Percentiles rank a stretch among this genome's conserved stretches.
Conservation (phyloP, 2,113 vertebrate genomes). For the Gymnorhina tibicen region DNA sequence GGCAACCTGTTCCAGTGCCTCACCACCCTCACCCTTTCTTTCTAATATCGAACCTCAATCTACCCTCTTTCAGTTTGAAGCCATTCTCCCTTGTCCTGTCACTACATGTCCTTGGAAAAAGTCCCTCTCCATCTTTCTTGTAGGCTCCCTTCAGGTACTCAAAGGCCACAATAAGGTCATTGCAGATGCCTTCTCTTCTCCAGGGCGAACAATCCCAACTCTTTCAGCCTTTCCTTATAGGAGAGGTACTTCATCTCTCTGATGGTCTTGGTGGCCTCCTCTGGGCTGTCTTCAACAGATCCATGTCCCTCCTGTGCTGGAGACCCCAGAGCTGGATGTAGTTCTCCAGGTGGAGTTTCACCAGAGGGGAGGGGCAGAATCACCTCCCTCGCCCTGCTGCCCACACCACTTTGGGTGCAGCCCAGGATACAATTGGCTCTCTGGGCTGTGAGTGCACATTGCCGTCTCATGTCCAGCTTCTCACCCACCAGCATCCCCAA, state of each 20-base stretch:
- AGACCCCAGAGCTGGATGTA: neutral
- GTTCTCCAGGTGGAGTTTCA: neutral
- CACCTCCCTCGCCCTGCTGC: neutral
- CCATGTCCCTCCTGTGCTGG: neutral
- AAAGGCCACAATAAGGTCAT: neutral
- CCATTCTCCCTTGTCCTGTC: neutral
- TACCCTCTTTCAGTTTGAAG: neutral
- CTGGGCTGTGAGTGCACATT: fast-evolving
- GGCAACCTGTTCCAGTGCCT: neutral
- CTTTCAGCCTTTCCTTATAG: neutral
- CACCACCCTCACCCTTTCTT: neutral
- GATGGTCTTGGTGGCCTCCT: neutral
- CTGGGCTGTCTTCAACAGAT: neutral
- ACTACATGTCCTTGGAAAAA: neutral
- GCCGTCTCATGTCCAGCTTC: neutral
- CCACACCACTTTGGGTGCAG: neutral
- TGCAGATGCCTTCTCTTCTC: neutral
- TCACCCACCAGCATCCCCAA: neutral
- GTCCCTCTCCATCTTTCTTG: neutral
- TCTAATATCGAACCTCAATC: neutral
- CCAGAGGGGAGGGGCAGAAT: neutral
- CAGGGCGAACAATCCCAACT: neutral
- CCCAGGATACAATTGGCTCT: neutral
- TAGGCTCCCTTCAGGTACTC: neutral
- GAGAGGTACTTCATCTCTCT: neutral